Conservation (phyloP, 37 sponge, comb jelly and placozoan genomes). For the Bolinopsis microptera region DNA sequence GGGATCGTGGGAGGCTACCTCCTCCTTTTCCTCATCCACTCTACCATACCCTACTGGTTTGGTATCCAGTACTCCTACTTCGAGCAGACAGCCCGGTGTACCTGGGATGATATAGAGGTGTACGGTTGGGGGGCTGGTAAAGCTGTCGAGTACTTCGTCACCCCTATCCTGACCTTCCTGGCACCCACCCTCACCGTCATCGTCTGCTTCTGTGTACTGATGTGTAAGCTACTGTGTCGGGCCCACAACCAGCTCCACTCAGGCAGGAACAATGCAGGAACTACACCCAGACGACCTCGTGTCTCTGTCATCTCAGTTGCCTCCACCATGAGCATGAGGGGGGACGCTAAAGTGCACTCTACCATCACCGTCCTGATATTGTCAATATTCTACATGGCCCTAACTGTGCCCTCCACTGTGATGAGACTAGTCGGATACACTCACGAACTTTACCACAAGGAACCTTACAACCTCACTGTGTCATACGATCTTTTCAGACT, state of each 20-base stretch:
- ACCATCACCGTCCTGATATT: slow-evolving; percentile 28
- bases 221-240: not conserved
- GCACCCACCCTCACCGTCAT: slow-evolving; percentile 16
- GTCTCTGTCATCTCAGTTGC: slow-evolving; percentile 49
- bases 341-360: slow-evolving; percentile 54
- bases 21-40: not conserved
- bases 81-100: not conserved
- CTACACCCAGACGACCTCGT: not conserved
- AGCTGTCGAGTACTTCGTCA: slow-evolving; percentile 12
- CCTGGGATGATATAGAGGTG: not conserved
- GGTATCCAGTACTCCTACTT: not conserved
- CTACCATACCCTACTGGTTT: slow-evolving; percentile 46
- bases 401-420: slow-evolving; percentile 33
- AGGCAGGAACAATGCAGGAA: not conserved
- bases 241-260: not conserved
- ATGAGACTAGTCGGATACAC: slow-evolving; percentile 17
- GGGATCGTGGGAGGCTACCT: not conserved
- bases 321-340: slow-evolving; percentile 27
- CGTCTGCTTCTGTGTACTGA: not conserved
- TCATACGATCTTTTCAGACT: not conserved
- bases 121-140: not conserved
- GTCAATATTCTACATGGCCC: not conserved
- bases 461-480: not conserved
- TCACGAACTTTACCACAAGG: not conserved
- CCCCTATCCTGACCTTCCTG: slow-evolving; percentile 47